Percentiles rank a stretch among this genome's conserved stretches.
Evolutionary conservation across 1,140 invertebrate genomes (phyloP).

Genomic region (Bombyx mandarina): DNA sequence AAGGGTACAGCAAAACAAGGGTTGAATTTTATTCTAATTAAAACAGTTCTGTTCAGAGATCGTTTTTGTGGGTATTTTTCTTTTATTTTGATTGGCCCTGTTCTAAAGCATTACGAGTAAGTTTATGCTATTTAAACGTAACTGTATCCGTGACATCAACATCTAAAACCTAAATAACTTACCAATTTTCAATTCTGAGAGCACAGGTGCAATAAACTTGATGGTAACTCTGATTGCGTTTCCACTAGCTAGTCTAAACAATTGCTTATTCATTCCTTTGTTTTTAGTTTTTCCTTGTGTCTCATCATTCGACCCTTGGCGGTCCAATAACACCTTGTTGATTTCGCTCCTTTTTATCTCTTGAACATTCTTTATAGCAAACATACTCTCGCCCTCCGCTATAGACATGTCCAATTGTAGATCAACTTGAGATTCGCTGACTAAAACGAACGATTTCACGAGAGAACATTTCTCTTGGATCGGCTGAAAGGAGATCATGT

Average conservation of each 20-base stretch:
- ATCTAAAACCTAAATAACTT: constrained; percentile 13
- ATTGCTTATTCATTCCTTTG: constrained; percentile 37
- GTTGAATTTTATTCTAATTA: too few relatives aligned
- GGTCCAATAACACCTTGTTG: constrained; percentile 45
- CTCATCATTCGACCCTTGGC: constrained; percentile 27
- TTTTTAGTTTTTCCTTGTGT: constrained; percentile 20
- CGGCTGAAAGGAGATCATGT: constrained; percentile 41
- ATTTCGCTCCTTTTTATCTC: constrained; percentile 52
- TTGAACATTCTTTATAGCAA: constrained; percentile 46
- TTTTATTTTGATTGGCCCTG: too few relatives aligned
- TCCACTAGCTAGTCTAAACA: constrained; percentile 43
- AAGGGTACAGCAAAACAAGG: too few relatives aligned
- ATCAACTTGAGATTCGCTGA: constrained; percentile 48
- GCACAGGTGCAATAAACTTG: constrained; percentile 38
- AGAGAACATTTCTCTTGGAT: constrained; percentile 34
- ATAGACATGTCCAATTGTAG: constrained; percentile 46
- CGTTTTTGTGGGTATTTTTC: too few relatives aligned
- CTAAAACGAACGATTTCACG: constrained; percentile 43
- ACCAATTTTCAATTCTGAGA: constrained; percentile 38
- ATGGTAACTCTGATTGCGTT: constrained; percentile 53
- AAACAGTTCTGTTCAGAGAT: too few relatives aligned
- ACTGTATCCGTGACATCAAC: too few relatives aligned
- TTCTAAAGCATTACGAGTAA: too few relatives aligned
- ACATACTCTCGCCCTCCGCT: constrained; percentile 37
- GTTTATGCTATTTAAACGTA: too few relatives aligned